A percentile compares a stretch with the other conserved stretches of the same genome.
Conservation (phyloP, 2,888 invertebrate genomes). For the Toxonevra muliebris region DNA sequence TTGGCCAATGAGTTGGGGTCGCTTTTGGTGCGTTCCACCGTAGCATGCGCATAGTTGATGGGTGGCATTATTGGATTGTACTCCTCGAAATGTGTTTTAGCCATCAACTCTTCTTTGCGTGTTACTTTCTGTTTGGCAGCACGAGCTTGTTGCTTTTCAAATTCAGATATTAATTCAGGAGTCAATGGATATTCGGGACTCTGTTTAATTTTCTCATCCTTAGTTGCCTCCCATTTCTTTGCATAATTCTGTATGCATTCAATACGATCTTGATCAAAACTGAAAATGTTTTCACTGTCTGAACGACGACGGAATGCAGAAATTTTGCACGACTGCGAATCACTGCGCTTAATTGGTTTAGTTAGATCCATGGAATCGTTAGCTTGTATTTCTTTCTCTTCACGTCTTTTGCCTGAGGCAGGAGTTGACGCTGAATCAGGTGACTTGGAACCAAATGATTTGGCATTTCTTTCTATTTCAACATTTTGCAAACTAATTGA, state of each 20-base stretch:
- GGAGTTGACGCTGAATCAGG: constrained; percentile 58
- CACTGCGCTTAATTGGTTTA: constrained; percentile 48
- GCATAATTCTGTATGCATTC: constrained; percentile 73
- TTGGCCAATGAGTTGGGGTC: constrained; percentile 84
- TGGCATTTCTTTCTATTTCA: constrained; percentile 72
- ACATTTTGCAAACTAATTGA: constrained; percentile 77
- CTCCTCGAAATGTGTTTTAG: constrained; percentile 74
- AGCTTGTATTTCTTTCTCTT: constrained; percentile 60
- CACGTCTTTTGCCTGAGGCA: constrained; percentile 51
- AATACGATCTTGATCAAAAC: constrained; percentile 80
- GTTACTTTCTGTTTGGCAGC: constrained; percentile 67
- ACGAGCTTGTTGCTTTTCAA: constrained; percentile 68
- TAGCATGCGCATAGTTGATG: constrained; percentile 73
- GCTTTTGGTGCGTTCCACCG: constrained; percentile 85
- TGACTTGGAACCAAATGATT: constrained; percentile 60
- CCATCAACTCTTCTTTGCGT: constrained; percentile 72
- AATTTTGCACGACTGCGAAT: constrained; percentile 61
- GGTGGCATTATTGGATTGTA: constrained; percentile 75
- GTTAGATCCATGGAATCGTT: constrained; percentile 59
- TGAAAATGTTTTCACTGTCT: constrained; percentile 76
- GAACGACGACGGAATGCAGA: constrained; percentile 71
- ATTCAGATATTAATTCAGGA: constrained; percentile 71
- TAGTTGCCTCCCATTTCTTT: constrained; percentile 59
- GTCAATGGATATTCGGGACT: constrained; percentile 68
- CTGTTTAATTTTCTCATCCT: constrained; percentile 69